Evolutionary conservation across 2,113 vertebrate genomes (phyloP).

Genomic region (Brachionichthys hirsutus): DNA sequence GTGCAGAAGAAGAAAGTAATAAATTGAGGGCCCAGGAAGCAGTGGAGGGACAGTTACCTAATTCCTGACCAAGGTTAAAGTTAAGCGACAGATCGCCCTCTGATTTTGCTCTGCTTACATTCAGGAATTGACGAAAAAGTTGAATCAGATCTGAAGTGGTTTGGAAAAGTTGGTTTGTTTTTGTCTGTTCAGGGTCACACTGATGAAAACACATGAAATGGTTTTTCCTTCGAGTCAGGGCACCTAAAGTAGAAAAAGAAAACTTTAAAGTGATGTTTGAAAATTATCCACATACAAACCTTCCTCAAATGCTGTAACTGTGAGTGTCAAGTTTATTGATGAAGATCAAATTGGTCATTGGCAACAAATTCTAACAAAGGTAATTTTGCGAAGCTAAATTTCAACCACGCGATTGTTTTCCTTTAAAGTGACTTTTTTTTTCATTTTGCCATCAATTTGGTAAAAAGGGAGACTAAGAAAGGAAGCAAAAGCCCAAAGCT

Average conservation of each 20-base stretch:
- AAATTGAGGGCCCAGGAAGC: not conserved
- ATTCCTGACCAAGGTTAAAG: constrained; percentile 19
- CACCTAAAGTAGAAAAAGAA: no score
- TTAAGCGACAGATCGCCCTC: constrained; percentile 18
- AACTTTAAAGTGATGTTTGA: no score
- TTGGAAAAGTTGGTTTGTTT: not conserved
- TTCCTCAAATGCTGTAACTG: no score
- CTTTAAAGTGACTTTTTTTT: no score
- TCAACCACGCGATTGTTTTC: no score
- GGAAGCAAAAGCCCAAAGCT: not conserved
- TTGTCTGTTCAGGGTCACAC: not conserved
- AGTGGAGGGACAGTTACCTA: not conserved
- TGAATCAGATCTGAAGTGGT: not conserved
- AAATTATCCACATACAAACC: no score
- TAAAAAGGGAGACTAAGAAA: not conserved
- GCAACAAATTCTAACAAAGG: not conserved
- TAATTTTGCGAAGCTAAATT: no score
- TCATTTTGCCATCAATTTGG: no score
- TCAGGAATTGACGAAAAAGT: not conserved
- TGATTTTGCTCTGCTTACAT: constrained; percentile 8
- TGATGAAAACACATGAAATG: not conserved
- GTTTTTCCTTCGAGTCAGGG: no score
- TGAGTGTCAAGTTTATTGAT: no score
- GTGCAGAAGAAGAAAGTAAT: not conserved
- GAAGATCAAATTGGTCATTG: no score